These are phyloP conservation scores for Phrynocephalus vlangalii DNA, from an alignment of 2,797 vertebrate genomes.

Conservation along the genomic window DNA sequence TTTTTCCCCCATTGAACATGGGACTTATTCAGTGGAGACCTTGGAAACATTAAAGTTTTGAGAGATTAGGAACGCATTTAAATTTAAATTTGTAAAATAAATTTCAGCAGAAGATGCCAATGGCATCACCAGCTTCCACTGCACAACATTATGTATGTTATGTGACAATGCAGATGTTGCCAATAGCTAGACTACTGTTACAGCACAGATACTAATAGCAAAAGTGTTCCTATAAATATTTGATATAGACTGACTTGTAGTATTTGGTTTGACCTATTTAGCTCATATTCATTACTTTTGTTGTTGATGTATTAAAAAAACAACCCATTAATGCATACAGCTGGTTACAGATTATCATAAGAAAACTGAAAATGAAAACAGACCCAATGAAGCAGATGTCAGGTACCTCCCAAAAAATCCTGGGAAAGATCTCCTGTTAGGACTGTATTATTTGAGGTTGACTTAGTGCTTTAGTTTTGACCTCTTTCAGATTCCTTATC, in stretches of 20 bases:
- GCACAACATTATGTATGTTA: too few species aligned
- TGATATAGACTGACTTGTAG: neutral
- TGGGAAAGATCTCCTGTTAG: neutral
- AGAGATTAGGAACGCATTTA: too few species aligned
- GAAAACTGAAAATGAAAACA: neutral
- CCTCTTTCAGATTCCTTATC: neutral
- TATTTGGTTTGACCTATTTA: constrained; percentile 11
- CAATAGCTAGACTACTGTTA: neutral
- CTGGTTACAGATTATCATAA: neutral
- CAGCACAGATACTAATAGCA: neutral
- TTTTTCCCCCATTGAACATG: too few species aligned
- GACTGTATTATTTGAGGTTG: constrained; percentile 26
- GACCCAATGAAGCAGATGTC: neutral
- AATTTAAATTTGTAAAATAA: too few species aligned
- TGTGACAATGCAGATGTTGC: too few species aligned
- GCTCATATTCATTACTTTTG: neutral
- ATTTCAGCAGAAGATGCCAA: too few species aligned
- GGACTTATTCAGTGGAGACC: too few species aligned
- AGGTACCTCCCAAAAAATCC: neutral
- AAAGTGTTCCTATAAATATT: neutral
- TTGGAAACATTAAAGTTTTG: too few species aligned
- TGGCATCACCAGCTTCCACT: too few species aligned
- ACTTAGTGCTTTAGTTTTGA: constrained; percentile 31
- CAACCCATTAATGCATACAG: neutral
- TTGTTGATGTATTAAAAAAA: neutral